Evolutionary conservation across 1,140 invertebrate genomes (phyloP).

Genomic region (Lepidurus arcticus): DNA sequence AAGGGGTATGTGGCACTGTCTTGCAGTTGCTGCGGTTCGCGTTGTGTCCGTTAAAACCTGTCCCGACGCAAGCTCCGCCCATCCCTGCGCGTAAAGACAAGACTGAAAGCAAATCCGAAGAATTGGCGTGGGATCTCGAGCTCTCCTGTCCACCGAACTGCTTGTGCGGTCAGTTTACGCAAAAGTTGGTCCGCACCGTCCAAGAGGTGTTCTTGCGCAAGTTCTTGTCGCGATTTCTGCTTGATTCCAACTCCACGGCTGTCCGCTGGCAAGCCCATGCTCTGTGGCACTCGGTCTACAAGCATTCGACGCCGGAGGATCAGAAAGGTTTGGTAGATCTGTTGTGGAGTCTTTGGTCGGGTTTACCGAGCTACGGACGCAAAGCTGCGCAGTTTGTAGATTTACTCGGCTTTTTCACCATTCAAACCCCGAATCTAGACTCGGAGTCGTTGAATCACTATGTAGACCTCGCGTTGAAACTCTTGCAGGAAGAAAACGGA

Average conservation of each 20-base stretch:
- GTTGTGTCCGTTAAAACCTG: slow-evolving; percentile 53
- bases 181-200: slow-evolving; percentile 32
- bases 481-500: slow-evolving; percentile 80
- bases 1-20: slow-evolving; percentile 86
- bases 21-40: slow-evolving; percentile 83
- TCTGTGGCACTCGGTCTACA: slow-evolving; percentile 60
- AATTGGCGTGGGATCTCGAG: slow-evolving; percentile 40
- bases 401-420: slow-evolving; percentile 83
- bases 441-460: slow-evolving; percentile 59
- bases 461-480: slow-evolving; percentile 74
- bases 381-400: slow-evolving; percentile 96
- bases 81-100: slow-evolving; percentile 36
- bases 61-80: not conserved
- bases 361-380: slow-evolving; percentile 80
- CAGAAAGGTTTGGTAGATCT: slow-evolving; percentile 73
- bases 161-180: slow-evolving; percentile 34
- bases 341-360: slow-evolving; percentile 86
- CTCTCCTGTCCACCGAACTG: slow-evolving; percentile 24
- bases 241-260: slow-evolving; percentile 87
- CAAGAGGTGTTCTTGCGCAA: slow-evolving; percentile 42
- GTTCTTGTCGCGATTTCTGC: slow-evolving; percentile 82
- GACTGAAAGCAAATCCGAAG: slow-evolving; percentile 40
- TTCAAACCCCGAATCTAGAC: slow-evolving; percentile 55
- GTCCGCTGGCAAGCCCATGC: slow-evolving; percentile 94
- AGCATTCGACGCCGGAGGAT: slow-evolving; percentile 66